Base-by-base conservation (phyloP, 2,797 vertebrate species). In the Ficedula albicollis region DNA sequence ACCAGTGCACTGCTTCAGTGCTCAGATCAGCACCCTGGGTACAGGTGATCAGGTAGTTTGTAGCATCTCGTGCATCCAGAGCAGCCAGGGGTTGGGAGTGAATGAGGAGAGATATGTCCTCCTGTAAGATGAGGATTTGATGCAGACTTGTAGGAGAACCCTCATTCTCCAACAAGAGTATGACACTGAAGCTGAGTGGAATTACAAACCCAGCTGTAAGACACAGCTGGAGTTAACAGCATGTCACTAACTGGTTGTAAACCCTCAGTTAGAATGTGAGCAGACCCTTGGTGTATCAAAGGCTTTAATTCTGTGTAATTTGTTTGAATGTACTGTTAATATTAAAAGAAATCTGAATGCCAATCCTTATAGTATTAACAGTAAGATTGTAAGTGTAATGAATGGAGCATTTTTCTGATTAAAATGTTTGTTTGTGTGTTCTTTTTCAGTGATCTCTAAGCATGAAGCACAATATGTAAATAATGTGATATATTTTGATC, bases 401-500 rank as follows among this genome's bases (percentile, higher is more conserved):
- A 70, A 62, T 25, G 81, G 78, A 72, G 68, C 48, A 6, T 43
- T 88, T 82, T 7, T 83, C 79, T 89, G 44, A 93, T 49, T 74
- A 34, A 92, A 87, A 66, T 41, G 30, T 93, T 74, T 96, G 70
- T 96, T 75, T 96, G 70, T 96, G 96, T 97, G 92, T 97, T 98
- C 86, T 98, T 95, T 99, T 99, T 95, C 98, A 99, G 99, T 99
- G 99, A 99, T 98, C 96, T 97, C 98, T 98, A 98, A 98, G 98
- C 97, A 95, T 93, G 97, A 98, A 97, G 98, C 98, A 98, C 98
- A 98, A 95, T 95, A 88, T 98, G 97, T 99, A 98, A 99, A 98
- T 98, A 96, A 97, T 98, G 98, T 98, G 98, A 98, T 98, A 98
- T 98, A 99, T 98, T 98, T 99, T 98, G 98, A 98, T 97, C 97